Conservation (phyloP, 2,113 vertebrate species). For the Pimephales promelas region DNA sequence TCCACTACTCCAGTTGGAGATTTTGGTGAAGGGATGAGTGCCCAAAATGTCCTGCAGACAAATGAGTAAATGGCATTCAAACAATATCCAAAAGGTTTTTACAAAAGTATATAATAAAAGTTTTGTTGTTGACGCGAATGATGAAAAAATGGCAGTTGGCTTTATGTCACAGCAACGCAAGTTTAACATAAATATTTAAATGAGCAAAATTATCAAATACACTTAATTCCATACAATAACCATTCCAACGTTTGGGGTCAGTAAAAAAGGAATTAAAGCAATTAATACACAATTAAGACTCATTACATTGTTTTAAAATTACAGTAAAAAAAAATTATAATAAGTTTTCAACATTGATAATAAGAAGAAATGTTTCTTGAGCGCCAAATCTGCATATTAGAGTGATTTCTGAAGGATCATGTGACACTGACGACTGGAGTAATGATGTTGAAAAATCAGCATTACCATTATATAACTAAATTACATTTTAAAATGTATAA, state of each 20-base stretch:
- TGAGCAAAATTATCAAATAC: background rate
- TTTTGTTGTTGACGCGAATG: background rate
- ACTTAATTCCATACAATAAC: background rate
- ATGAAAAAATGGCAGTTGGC: no score
- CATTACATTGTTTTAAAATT: background rate
- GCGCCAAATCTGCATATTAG: background rate
- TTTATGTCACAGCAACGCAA: background rate
- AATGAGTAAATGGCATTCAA: background rate
- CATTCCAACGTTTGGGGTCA: background rate
- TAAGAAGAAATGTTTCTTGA: background rate
- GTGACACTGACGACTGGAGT: background rate
- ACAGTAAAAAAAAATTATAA: background rate
- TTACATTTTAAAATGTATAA: no score
- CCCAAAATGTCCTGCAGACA: constrained; percentile 85
- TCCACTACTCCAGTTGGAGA: constrained; percentile 98
- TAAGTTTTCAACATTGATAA: background rate
- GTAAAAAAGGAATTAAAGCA: background rate
- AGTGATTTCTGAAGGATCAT: background rate
- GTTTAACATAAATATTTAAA: background rate
- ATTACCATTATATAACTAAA: no score
- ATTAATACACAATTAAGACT: background rate
- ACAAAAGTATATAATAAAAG: background rate
- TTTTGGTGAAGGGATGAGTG: constrained; percentile 95
- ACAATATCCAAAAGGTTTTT: background rate
- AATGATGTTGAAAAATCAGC: background rate